phyloP scores from a whole-genome alignment of 2,113 vertebrate genomes.

The Corythaixoides concolor region DNA sequence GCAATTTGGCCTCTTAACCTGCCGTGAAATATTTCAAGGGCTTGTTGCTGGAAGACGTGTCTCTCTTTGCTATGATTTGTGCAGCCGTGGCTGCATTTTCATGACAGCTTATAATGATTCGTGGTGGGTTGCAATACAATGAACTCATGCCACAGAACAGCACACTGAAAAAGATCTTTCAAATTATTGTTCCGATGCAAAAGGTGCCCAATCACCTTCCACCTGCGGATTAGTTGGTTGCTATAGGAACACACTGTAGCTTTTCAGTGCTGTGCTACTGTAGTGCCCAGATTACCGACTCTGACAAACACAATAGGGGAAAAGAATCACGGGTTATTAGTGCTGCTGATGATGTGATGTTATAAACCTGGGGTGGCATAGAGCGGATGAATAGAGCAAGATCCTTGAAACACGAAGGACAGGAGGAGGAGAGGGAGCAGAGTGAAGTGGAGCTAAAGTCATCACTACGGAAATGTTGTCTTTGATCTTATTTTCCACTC shows the following conservation, averaged over 20 bases:
- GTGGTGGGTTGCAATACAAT: conserved; percentile 13
- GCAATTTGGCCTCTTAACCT: conserved; percentile 26
- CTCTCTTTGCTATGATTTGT: background rate
- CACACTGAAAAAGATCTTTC: conserved; percentile 58
- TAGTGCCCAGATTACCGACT: conserved; percentile 49
- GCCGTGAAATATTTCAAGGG: conserved; percentile 42
- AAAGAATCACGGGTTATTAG: conserved; percentile 53
- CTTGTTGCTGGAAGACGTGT: background rate
- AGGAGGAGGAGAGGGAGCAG: conserved; percentile 48
- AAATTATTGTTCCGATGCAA: conserved; percentile 62
- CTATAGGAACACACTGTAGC: conserved; percentile 61
- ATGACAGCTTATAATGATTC: background rate
- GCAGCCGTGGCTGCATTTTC: background rate
- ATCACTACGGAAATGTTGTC: conserved; percentile 12
- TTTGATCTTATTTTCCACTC: conserved; percentile 53
- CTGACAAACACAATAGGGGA: conserved; percentile 39
- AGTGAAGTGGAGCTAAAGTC: conserved; percentile 35
- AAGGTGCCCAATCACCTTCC: conserved; percentile 55
- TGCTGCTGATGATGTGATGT: background rate
- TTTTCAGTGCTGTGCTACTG: conserved; percentile 44
- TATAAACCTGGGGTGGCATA: conserved; percentile 42
- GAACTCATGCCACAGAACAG: conserved; percentile 29
- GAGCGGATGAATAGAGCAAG: background rate
- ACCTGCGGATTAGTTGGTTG: conserved; percentile 66
- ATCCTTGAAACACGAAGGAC: background rate